Percentiles rank a stretch among this genome's conserved stretches.
Evolutionary conservation across 92 coral and sea anemone genomes (phyloP).

Genomic region (Chrysogorgia sp.): DNA sequence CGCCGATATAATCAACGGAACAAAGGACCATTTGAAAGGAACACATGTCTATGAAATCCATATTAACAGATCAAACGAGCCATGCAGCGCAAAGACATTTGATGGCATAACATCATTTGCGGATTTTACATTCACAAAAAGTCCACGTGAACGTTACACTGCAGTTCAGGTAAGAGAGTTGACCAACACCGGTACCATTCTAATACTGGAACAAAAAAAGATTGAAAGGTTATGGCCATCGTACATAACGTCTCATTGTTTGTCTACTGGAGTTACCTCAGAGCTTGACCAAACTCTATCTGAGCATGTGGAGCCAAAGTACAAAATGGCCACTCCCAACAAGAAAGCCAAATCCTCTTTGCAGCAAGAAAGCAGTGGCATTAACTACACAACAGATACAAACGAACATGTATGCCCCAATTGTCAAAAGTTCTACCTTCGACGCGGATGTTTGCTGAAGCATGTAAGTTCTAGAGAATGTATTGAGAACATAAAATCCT

Average conservation of each 20-base stretch:
- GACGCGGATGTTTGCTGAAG: too few species aligned
- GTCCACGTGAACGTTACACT: not conserved
- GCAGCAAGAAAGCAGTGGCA: too few species aligned
- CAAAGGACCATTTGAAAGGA: slow-evolving; percentile 41
- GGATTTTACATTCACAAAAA: slow-evolving; percentile 7
- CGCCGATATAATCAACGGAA: too few species aligned
- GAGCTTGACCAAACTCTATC: slow-evolving; percentile 44
- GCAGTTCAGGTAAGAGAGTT: slow-evolving; percentile 22
- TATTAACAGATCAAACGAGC: too few species aligned
- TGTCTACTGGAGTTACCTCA: slow-evolving; percentile 49
- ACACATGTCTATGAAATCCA: slow-evolving; percentile 49
- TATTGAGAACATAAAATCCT: too few species aligned
- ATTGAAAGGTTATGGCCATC: too few species aligned
- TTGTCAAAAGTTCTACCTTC: too few species aligned
- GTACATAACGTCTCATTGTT: slow-evolving; percentile 13
- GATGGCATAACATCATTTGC: slow-evolving; percentile 32
- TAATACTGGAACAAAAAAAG: not conserved
- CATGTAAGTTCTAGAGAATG: too few species aligned
- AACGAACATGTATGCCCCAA: too few species aligned
- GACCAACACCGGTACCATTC: slow-evolving; percentile 19
- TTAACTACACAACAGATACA: too few species aligned
- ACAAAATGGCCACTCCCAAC: slow-evolving; percentile 13
- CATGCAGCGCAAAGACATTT: slow-evolving; percentile 23
- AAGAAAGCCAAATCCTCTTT: not conserved
- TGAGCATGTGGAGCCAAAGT: slow-evolving; percentile 32